These are phyloP conservation scores for Campoletis raptor DNA, from an alignment of 2,888 invertebrate genomes.

Conservation along the genomic window DNA sequence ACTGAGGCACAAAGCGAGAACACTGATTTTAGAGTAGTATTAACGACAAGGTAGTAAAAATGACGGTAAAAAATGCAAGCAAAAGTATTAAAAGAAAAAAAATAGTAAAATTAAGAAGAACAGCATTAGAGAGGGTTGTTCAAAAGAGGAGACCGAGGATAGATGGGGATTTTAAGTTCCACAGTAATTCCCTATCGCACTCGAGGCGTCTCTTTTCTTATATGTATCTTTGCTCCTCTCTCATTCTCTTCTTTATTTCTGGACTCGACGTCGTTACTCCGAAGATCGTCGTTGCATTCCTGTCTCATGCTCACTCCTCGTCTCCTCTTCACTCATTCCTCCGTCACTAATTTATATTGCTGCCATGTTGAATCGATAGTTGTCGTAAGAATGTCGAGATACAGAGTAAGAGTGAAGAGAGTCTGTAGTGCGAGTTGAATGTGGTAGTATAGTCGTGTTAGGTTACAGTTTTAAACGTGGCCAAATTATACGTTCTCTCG, in stretches of 20 bases:
- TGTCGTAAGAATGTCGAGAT: conserved; percentile 72
- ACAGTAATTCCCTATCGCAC: conserved; percentile 35
- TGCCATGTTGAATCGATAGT: conserved; percentile 82
- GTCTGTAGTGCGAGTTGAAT: conserved; percentile 66
- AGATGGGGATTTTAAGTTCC: conserved; percentile 12
- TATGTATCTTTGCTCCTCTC: conserved; percentile 9
- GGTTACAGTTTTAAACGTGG: conserved; percentile 84
- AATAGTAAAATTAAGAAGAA: neutral
- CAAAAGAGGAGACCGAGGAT: neutral
- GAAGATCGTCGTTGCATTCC: conserved; percentile 48
- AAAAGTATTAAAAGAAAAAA: neutral
- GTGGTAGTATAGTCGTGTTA: conserved; percentile 81
- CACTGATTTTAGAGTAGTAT: conserved; percentile 38
- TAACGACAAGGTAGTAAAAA: conserved; percentile 51
- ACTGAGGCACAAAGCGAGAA: neutral
- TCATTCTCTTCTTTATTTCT: conserved; percentile 30
- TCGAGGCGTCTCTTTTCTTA: conserved; percentile 17
- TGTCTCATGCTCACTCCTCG: conserved; percentile 4
- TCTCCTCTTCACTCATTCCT: conserved; percentile 56
- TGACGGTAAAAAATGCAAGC: conserved; percentile 11
- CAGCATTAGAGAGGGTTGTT: conserved; percentile 14
- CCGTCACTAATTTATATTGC: conserved; percentile 81
- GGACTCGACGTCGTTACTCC: conserved; percentile 25
- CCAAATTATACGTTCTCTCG: conserved; percentile 83
- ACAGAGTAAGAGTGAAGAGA: conserved; percentile 51